Evolutionary conservation across 2,113 vertebrate genomes (phyloP), one percentile per base, ranked within the genome.

Genomic region (Anguilla rostrata): DNA sequence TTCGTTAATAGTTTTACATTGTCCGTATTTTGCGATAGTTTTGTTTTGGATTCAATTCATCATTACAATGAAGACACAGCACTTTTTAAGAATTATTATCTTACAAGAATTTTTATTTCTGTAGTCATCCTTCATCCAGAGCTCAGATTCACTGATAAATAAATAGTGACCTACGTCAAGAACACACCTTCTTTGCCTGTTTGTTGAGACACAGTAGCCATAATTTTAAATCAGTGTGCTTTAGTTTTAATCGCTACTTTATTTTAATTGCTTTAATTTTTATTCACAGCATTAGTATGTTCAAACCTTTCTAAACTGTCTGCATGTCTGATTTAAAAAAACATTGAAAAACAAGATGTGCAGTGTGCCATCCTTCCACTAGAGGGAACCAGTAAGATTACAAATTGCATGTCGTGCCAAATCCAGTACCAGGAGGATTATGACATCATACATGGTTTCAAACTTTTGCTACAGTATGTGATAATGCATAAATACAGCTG

Each of bases 331-430:
- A 39, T 53, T 39, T 80, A 26, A 75, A 46, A 46, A 46, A 5
- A 9, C 43, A 46, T 6, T 9, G 5, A 46, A 53, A 2, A 71
- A 82, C 2, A 22, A 49, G 29, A 79, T 20, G 20, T 78, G 86
- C 66, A 87, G 49, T 80, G 43, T 16, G 5, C 57, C 11, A 1
- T 87, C 34, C 40, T 20, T 79, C 86, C 89, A 90, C 87, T 83
- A 90, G 90, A 90, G 88, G 90, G 89, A 60, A 84, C 85, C 82
- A 88, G 43, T 16, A 89, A 18, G 53, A 75, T 46, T n/a, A 83
- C 8, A 79, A 53, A 80, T 34, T 20, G 78, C 78, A n/a, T 80
- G 78, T 2, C 0, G 85, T 49, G 46, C 56, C 40, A 79, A 46
- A 79, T 43, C 22, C 8, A 53, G n/a, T 66, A 11, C 39, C 53